phyloP scores from a whole-genome alignment of 2,797 vertebrate genomes.

The Cygnus olor region DNA sequence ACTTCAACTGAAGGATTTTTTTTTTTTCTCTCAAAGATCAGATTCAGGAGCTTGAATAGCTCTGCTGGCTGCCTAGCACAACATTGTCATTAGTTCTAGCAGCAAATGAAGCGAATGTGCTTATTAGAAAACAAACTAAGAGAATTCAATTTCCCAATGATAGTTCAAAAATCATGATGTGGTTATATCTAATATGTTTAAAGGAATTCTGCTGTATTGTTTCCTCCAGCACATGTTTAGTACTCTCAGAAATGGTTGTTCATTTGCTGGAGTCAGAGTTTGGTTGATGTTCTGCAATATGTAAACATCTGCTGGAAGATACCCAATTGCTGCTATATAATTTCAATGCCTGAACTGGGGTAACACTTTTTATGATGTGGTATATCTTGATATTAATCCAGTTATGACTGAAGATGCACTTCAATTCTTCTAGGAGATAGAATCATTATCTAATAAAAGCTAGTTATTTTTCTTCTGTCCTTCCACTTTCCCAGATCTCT shows the following conservation, averaged over 20 bases:
- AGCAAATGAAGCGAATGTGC: neutral
- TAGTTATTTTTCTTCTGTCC: neutral
- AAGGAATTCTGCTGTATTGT: neutral
- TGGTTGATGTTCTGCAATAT: neutral
- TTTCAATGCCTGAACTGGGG: constrained; percentile 34
- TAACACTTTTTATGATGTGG: constrained; percentile 16
- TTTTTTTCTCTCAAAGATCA: neutral
- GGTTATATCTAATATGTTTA: neutral
- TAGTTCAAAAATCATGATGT: neutral
- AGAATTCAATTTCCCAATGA: neutral
- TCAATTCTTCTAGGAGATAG: neutral
- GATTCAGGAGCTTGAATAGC: neutral
- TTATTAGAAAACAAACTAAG: neutral
- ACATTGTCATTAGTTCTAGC: neutral
- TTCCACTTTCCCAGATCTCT: neutral
- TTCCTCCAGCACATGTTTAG: neutral
- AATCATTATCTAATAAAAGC: neutral
- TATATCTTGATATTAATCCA: constrained; percentile 14
- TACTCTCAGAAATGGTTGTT: neutral
- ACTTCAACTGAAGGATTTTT: neutral
- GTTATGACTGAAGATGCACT: neutral
- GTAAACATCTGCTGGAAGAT: constrained; percentile 42
- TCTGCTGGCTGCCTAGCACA: neutral
- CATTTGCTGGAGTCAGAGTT: neutral
- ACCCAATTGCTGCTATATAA: neutral